These are phyloP conservation scores for Periophthalmodon schlosseri DNA, from an alignment of 2,113 vertebrate species.

Conservation along the genomic window DNA sequence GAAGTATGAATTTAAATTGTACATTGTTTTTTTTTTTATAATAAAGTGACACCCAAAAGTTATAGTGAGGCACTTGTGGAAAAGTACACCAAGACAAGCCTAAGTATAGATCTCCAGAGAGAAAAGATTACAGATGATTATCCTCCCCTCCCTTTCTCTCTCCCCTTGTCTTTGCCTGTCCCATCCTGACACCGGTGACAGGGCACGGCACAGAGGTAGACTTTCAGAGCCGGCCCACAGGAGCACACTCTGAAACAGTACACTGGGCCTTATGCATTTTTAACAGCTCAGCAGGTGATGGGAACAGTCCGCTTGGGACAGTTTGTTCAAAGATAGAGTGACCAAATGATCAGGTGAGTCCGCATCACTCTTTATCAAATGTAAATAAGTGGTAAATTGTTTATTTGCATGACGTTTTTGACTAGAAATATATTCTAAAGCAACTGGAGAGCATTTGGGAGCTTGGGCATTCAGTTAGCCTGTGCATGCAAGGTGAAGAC, in stretches of 20 bases:
- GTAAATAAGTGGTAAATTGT: conserved; percentile 13
- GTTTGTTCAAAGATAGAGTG: conserved; percentile 66
- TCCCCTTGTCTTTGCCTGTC: conserved; percentile 15
- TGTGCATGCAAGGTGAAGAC: no score
- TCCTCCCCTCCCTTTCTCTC: conserved; percentile 45
- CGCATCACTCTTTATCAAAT: conserved; percentile 18
- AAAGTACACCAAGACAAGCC: conserved; percentile 39
- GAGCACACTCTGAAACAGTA: conserved; percentile 64
- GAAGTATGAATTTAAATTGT: conserved; percentile 11
- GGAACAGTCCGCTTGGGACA: conserved; percentile 68
- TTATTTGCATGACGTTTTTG: conserved; percentile 14
- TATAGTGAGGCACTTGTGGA: conserved; percentile 16
- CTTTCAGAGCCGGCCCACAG: conserved; percentile 55
- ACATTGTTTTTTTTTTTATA: conserved; percentile 36
- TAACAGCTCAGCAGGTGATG: conserved; percentile 77
- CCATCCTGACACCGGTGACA: conserved; percentile 47
- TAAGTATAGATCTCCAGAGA: conserved; percentile 69
- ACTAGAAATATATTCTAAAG: background rate
- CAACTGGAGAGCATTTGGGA: background rate
- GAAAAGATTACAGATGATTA: conserved; percentile 78
- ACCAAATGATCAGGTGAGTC: conserved; percentile 67
- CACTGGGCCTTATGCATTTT: conserved; percentile 73
- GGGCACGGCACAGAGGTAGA: conserved; percentile 53
- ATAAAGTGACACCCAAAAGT: conserved; percentile 67
- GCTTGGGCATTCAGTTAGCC: background rate